A percentile compares a stretch with the other conserved stretches of the same genome.
These are phyloP conservation scores for Drosophila pseudoobscura DNA, from an alignment of 1,140 invertebrate genomes.

Conservation along the genomic window DNA sequence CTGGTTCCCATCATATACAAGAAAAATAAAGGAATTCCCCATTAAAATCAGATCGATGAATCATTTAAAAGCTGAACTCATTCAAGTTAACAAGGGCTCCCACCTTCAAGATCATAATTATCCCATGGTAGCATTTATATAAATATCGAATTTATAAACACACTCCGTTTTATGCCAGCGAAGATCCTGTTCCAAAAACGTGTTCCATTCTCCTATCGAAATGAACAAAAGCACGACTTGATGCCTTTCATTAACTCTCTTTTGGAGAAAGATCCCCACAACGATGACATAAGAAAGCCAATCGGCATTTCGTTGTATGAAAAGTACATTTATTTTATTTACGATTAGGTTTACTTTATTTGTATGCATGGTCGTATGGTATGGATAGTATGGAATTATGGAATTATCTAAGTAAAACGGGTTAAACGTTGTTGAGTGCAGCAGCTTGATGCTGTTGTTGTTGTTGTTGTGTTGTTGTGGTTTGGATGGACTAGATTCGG, in stretches of 20 bases:
- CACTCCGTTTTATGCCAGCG: neutral
- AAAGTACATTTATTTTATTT: conserved; percentile 43
- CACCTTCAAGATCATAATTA: neutral
- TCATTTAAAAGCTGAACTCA: too few species aligned
- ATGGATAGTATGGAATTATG: conserved; percentile 30
- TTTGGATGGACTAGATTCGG: conserved; percentile 50
- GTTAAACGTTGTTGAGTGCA: conserved; percentile 14
- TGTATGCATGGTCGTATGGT: conserved; percentile 1
- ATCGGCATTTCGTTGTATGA: conserved; percentile 23
- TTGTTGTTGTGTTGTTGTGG: neutral
- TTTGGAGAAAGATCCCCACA: neutral
- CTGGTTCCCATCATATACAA: too few species aligned
- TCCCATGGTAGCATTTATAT: too few species aligned
- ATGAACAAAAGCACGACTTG: neutral
- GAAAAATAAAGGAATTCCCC: neutral
- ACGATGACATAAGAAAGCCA: neutral
- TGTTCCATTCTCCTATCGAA: neutral
- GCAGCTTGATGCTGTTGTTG: neutral
- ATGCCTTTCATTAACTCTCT: too few species aligned
- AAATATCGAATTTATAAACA: too few species aligned
- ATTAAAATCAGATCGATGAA: too few species aligned
- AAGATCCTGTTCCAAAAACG: neutral
- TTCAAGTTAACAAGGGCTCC: too few species aligned
- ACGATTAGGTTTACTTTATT: conserved; percentile 28
- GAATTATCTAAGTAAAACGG: conserved; percentile 29